Base-by-base conservation (phyloP, 35 echinoderm and acorn worm genomes). In the Holothuria glaberrima region DNA sequence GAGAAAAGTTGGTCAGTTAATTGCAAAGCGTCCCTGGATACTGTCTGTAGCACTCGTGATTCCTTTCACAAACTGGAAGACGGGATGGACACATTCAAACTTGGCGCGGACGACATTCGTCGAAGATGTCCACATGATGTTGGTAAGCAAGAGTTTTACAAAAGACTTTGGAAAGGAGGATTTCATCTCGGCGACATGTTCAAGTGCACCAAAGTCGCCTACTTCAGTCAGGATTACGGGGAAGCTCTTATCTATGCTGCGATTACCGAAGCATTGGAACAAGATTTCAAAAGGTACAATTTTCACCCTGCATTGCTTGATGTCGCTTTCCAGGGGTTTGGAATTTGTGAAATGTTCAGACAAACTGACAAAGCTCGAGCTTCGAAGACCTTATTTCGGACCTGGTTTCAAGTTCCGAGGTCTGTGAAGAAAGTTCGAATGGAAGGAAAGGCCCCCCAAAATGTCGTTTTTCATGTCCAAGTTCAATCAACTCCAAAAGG, bases 291-390 rank as follows among this genome's bases (percentile, higher is more conserved):
- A 50, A 67, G 84, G 22, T 98, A 95, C 82, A 83, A 80, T 14
- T 98, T 94, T 61, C 96, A 98, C 76, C 96, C 96, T 10, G 96
- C 91, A 27, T 88, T 94, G n/a, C 84, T 98, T 26, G 96, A 98
- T 63, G 86, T 83, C 9, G 86, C 91, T 19, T 98, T 98, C 68
- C 96, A 98, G 76, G 96, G 93, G 24, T 92, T 94, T 92, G 96
- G 93, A 35, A 92, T 98, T 30, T 94, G 93, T 44, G 91, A 93
- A 57, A 94, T 93, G 91, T 94, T 92, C 56, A 88, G 89, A 50
- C 90, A 94, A 67, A 90, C 92, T 67, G 90, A 94, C 45, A 94
- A 90, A 70, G 96, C 93, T 67, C 30, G 93, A 31, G 64, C 29
- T 16, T 82, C 87, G n/a, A 92, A 94, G 45, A 46, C 41, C n/a